Percentiles rank a stretch among this genome's conserved stretches.
Conservation (phyloP, 2,113 vertebrate genomes). For the Heptranchias perlo region DNA sequence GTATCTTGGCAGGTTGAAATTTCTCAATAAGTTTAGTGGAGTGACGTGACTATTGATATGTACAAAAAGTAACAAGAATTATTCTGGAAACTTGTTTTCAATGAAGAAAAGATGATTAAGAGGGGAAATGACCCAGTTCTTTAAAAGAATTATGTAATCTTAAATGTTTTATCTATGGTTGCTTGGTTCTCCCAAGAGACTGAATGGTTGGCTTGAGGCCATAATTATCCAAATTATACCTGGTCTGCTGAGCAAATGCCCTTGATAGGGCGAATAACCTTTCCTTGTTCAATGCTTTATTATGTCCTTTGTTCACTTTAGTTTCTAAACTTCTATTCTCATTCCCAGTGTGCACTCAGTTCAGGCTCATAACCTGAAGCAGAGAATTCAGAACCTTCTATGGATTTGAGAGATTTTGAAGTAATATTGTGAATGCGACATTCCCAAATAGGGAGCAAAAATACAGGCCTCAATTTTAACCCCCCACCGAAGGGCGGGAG, state of each 20-base stretch:
- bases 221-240: neutral
- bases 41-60: neutral
- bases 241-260: neutral
- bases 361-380: neutral
- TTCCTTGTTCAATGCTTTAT: neutral
- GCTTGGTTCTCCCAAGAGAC: neutral
- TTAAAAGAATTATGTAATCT: neutral
- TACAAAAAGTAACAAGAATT: neutral
- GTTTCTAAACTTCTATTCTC: neutral
- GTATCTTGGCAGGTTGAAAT: neutral
- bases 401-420: neutral
- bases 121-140: neutral
- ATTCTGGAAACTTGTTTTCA: neutral
- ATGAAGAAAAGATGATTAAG: neutral
- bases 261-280: neutral
- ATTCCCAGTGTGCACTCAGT: neutral
- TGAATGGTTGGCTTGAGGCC: neutral
- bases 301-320: neutral
- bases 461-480: no score
- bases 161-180: neutral
- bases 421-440: neutral
- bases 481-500: no score
- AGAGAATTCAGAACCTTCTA: neutral
- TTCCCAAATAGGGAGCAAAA: neutral
- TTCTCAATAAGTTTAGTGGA: neutral